A percentile compares a stretch with the other conserved stretches of the same genome.
These are phyloP conservation scores for Ectemnius continuus DNA, from an alignment of 2,888 invertebrate genomes.

Conservation along the genomic window DNA sequence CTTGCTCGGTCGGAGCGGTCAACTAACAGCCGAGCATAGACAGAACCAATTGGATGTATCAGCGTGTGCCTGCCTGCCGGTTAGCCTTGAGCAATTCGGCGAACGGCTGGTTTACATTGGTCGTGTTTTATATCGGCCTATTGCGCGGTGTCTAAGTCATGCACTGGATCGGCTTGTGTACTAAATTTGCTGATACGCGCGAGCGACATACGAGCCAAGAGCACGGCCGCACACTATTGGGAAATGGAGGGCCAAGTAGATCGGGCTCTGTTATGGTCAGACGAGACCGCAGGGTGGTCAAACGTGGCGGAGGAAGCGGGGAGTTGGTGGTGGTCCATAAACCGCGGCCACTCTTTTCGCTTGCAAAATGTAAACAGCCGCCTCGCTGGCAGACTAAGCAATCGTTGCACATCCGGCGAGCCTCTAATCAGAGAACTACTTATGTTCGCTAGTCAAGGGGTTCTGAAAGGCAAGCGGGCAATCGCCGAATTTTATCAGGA, in stretches of 20 bases:
- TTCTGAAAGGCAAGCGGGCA: background rate
- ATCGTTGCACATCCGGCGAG: slow-evolving; percentile 16
- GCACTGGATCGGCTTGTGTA: background rate
- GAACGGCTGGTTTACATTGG: background rate
- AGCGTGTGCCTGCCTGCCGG: too few relatives aligned
- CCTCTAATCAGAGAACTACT: slow-evolving; percentile 38
- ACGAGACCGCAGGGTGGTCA: background rate
- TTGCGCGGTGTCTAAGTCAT: too few relatives aligned
- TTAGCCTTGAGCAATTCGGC: background rate
- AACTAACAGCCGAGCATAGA: too few relatives aligned
- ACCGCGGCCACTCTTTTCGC: slow-evolving; percentile 30
- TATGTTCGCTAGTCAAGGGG: background rate
- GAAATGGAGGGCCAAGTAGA: slow-evolving; percentile 10
- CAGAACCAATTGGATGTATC: background rate
- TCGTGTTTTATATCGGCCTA: background rate
- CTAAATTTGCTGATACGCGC: background rate
- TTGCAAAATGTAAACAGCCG: slow-evolving; percentile 45
- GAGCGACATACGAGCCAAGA: background rate
- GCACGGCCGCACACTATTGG: background rate
- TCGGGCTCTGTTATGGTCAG: slow-evolving; percentile 27
- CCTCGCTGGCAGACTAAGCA: slow-evolving; percentile 54
- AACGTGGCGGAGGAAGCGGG: too few relatives aligned
- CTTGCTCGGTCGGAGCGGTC: background rate
- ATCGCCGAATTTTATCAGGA: slow-evolving; percentile 8
- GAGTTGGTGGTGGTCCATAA: slow-evolving; percentile 9